Base-by-base conservation (phyloP, 2,888 invertebrate species). In the Osmoderma eremita region DNA sequence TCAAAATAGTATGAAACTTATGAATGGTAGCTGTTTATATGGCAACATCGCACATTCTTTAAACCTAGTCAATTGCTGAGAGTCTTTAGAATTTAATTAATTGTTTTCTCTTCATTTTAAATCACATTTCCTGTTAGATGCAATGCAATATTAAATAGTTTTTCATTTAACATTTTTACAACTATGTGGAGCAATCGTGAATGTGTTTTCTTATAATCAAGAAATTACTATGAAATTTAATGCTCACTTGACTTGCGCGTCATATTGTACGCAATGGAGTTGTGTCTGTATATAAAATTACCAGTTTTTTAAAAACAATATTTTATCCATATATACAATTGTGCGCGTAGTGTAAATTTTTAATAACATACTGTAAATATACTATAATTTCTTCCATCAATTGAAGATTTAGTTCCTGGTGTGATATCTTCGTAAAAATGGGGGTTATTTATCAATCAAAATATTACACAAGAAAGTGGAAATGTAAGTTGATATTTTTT, bases 201-300 rank as follows among this genome's bases (percentile, higher is more conserved):
- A 64, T 42, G 38, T 8, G 13, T 17, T 45, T 13, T 63, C n/a
- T 67, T 49, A 69, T 67, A 54, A 15, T 18, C 10, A 38, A 45
- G 22, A 6, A 39, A 51, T 42, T 30, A 39, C 8, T 42, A 53
- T 51, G 53, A 64, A 24, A 51, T 68, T 69, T 69, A 69, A 68
- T 65, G 51, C 69, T 79, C 72, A 74, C 75, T 83, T 85, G 87
- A 86, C 78, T 83, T 75, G 82, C 85, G 87, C 87, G 86, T 87
- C 86, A 86, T 84, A 83, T 86, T 84, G 85, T 87, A 85, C 86
- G 87, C 86, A 86, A 88, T 88, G 87, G 88, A 87, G 87, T 85
- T 86, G 84, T 85, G 76, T 85, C 76, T 75, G 73, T 78, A 74
- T 78, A 72, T 76, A 71, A 66, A 62, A 50, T 61, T 39, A 61